phyloP scores from a whole-genome alignment of 2,888 invertebrate genomes.

The Clitarchus hookeri region DNA sequence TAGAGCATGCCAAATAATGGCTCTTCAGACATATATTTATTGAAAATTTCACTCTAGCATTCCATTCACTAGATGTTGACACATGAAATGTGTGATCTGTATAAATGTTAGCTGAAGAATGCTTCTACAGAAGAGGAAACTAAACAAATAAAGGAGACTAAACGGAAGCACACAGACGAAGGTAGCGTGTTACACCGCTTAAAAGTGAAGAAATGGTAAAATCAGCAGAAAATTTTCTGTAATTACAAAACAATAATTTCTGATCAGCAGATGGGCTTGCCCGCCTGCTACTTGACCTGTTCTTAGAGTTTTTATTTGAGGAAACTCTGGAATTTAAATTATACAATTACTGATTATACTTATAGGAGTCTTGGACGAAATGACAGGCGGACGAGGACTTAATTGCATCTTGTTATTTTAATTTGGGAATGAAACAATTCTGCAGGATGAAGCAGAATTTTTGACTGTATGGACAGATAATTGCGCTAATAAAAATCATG shows the following conservation, averaged over 20 bases:
- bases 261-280: not conserved
- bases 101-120: not conserved
- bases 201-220: not conserved
- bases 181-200: not conserved
- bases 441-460: conserved; percentile 26
- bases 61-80: conserved; percentile 22
- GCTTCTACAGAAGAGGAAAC: conserved; percentile 15
- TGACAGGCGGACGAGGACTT: conserved; percentile 11
- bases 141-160: not conserved
- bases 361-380: conserved; percentile 24
- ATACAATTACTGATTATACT: conserved; percentile 23
- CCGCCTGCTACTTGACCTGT: not conserved
- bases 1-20: conserved; percentile 4
- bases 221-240: not conserved
- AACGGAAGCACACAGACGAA: conserved; percentile 16
- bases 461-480: conserved; percentile 42
- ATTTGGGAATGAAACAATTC: not conserved
- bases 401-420: conserved; percentile 22
- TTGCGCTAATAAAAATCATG: conserved; percentile 37
- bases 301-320: conserved; percentile 20
- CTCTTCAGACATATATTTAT: not conserved
- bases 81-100: not conserved
- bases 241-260: not conserved
- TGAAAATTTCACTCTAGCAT: not conserved
- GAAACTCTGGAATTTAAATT: conserved; percentile 29